Evolutionary conservation across 2,888 invertebrate species (phyloP).

Genomic region (Cataglyphis livida): DNA sequence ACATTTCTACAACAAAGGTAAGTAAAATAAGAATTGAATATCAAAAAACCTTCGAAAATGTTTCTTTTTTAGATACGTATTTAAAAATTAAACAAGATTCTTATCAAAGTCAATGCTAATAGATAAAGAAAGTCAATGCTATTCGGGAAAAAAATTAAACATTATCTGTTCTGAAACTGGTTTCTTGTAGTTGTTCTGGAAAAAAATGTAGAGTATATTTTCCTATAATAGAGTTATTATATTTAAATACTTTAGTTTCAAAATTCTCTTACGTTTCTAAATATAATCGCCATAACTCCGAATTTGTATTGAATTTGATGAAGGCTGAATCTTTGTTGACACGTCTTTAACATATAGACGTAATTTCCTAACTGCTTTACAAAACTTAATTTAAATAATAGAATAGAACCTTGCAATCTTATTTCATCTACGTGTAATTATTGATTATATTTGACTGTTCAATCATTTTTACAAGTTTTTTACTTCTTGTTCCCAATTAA

Average conservation of each 20-base stretch:
- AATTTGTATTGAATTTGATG: background rate
- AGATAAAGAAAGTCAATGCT: background rate
- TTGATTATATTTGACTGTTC: slow-evolving; percentile 11
- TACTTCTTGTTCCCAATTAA: background rate
- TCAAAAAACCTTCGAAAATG: background rate
- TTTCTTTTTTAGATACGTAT: background rate
- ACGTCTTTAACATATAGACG: slow-evolving; percentile 1
- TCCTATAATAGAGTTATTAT: background rate
- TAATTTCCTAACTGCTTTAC: background rate
- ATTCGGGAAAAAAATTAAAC: background rate
- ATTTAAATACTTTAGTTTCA: background rate
- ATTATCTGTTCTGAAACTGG: background rate
- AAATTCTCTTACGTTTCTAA: background rate
- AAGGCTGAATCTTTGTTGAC: background rate
- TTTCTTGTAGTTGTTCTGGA: background rate
- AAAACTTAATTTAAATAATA: background rate
- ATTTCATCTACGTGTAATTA: background rate
- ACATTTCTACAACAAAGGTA: background rate
- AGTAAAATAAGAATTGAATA: background rate
- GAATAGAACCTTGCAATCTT: background rate
- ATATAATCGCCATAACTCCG: background rate
- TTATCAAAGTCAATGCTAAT: background rate
- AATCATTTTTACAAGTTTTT: background rate
- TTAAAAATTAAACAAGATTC: background rate
- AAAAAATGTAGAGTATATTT: background rate